Evolutionary conservation across 2,888 invertebrate genomes (phyloP).

Genomic region (Hyalella azteca): DNA sequence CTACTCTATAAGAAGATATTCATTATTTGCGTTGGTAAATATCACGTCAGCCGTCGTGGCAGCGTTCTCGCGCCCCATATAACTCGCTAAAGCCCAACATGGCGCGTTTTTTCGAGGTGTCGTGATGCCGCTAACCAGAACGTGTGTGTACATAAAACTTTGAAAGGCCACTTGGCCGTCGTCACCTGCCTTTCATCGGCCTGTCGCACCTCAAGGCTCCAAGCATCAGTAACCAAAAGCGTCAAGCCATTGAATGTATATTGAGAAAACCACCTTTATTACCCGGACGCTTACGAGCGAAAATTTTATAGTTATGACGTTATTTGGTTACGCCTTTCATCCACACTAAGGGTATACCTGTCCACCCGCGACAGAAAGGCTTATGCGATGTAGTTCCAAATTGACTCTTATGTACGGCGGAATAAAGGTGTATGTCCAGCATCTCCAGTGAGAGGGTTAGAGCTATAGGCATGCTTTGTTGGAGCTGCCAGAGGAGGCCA

Average conservation of each 20-base stretch:
- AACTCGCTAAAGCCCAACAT: neutral
- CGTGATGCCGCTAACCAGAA: slow-evolving; percentile 32
- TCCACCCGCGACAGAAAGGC: neutral
- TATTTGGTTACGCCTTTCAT: neutral
- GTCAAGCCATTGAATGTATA: neutral
- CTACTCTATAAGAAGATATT: no score
- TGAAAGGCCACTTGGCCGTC: slow-evolving; percentile 37
- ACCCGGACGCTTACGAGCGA: neutral
- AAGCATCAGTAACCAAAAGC: slow-evolving; percentile 4
- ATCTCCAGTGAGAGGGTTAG: neutral
- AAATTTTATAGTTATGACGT: neutral
- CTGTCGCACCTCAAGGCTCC: slow-evolving; percentile 33
- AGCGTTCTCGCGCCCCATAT: no score
- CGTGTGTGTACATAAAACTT: slow-evolving; percentile 36
- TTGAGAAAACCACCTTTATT: neutral
- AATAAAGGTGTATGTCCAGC: neutral
- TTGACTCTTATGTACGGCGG: neutral
- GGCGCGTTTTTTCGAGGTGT: slow-evolving; percentile 28
- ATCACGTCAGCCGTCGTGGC: no score
- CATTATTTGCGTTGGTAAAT: no score
- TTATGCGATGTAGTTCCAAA: neutral
- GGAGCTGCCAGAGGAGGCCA: neutral
- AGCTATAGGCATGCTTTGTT: neutral
- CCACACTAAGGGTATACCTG: neutral
- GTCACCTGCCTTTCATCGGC: slow-evolving; percentile 36